Conservation (phyloP, 1,140 invertebrate genomes). For the Phortica variegata region DNA sequence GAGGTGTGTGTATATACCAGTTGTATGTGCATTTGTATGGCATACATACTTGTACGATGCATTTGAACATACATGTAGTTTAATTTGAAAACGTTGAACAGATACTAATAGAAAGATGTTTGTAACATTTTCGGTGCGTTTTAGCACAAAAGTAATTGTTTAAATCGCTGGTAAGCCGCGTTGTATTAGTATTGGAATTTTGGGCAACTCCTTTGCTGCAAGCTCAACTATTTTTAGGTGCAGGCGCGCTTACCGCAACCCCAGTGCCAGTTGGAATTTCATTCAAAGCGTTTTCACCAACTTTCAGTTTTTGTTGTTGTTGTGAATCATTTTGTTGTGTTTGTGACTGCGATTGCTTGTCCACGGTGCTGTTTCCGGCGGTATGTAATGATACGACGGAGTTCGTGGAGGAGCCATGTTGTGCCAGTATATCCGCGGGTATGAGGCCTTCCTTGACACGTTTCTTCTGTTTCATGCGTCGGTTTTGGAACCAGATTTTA, state of each 20-base stretch:
- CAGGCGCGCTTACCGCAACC: slow-evolving; percentile 18
- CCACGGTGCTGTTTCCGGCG: slow-evolving; percentile 4
- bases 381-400: no score
- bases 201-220: slow-evolving; percentile 27
- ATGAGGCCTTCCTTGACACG: slow-evolving; percentile 87
- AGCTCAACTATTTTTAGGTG: slow-evolving; percentile 31
- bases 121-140: no score
- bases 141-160: no score
- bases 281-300: no score
- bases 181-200: slow-evolving; percentile 2
- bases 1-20: no score
- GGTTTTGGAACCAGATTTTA: slow-evolving; percentile 91
- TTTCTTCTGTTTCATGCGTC: slow-evolving; percentile 93
- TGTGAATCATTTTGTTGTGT: slow-evolving; percentile 20
- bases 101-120: no score
- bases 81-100: no score
- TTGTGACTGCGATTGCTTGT: slow-evolving; percentile 25
- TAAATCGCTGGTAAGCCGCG: no score
- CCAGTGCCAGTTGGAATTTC: no score
- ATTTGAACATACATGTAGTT: no score
- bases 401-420: slow-evolving; percentile 25
- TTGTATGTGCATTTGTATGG: no score
- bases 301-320: slow-evolving; percentile 2
- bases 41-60: no score
- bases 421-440: slow-evolving; percentile 61